phyloP scores from a whole-genome alignment of 1,140 invertebrate genomes.

The Neelides sp. region DNA sequence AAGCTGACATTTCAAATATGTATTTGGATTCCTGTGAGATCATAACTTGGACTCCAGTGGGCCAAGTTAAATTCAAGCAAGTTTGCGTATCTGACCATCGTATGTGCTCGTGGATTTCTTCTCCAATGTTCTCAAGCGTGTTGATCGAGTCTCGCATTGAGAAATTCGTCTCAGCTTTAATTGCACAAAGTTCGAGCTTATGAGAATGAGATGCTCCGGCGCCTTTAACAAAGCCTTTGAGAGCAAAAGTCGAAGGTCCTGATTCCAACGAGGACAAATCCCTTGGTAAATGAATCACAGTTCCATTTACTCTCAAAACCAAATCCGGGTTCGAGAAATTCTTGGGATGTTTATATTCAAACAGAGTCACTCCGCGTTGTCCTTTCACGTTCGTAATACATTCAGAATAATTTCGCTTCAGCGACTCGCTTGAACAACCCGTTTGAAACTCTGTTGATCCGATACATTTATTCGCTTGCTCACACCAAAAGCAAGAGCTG shows the following conservation, averaged over 20 bases:
- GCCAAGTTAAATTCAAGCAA: slow-evolving; percentile 37
- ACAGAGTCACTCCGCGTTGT: slow-evolving; percentile 72
- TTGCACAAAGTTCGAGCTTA: slow-evolving; percentile 24
- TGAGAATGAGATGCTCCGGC: slow-evolving; percentile 1
- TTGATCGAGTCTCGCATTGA: slow-evolving; percentile 10
- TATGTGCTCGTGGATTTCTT: slow-evolving; percentile 11
- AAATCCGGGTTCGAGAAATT: slow-evolving; percentile 74
- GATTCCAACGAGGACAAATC: background rate
- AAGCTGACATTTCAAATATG: slow-evolving; percentile 18
- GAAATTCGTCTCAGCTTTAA: slow-evolving; percentile 19
- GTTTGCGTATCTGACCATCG: slow-evolving; percentile 13
- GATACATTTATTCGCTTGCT: slow-evolving; percentile 11
- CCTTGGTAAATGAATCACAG: background rate
- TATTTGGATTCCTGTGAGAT: slow-evolving; percentile 38
- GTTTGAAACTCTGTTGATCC: slow-evolving; percentile 10
- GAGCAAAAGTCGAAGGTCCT: slow-evolving; percentile 4
- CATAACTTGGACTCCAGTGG: slow-evolving; percentile 43
- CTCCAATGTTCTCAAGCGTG: slow-evolving; percentile 7
- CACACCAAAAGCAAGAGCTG: slow-evolving; percentile 29
- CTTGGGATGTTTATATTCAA: slow-evolving; percentile 71
- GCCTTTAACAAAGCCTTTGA: slow-evolving; percentile 18
- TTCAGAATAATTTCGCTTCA: background rate
- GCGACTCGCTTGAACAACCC: slow-evolving; percentile 4
- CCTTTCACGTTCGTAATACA: slow-evolving; percentile 61
- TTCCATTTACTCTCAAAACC: background rate